phyloP scores from a whole-genome alignment of 2,888 invertebrate genomes.

The Metellina segmentata region DNA sequence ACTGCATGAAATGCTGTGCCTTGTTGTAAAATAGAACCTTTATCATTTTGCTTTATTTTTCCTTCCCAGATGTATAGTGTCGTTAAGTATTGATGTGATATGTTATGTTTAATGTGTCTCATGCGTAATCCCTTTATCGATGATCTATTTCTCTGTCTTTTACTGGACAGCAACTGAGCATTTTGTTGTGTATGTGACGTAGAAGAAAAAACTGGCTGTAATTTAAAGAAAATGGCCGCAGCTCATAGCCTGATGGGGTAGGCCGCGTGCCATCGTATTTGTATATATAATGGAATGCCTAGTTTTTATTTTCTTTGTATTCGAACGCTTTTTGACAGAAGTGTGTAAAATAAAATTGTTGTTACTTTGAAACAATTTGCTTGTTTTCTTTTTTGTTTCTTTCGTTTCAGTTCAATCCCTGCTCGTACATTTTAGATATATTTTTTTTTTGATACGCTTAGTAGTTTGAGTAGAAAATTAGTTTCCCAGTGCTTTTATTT shows the following conservation, averaged over 20 bases:
- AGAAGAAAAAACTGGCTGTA: constrained; percentile 5
- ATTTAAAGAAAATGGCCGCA: constrained; percentile 39
- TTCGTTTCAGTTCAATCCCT: background rate
- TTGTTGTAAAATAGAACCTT: constrained; percentile 25
- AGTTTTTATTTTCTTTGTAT: constrained; percentile 65
- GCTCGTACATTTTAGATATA: background rate
- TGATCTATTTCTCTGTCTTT: constrained; percentile 1
- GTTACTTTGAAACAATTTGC: constrained; percentile 49
- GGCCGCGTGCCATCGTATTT: constrained; percentile 23
- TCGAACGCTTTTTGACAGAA: constrained; percentile 14
- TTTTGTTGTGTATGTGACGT: constrained; percentile 29
- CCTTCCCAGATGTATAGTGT: no score
- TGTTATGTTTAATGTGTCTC: constrained; percentile 34
- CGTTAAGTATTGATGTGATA: constrained; percentile 31
- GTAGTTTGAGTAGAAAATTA: background rate
- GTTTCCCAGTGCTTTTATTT: no score
- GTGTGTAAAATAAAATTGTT: constrained; percentile 61
- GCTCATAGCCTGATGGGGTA: background rate
- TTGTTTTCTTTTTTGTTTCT: constrained; percentile 43
- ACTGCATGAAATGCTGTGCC: constrained; percentile 33
- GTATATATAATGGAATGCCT: constrained; percentile 65
- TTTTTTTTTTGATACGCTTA: background rate
- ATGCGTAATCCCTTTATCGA: background rate
- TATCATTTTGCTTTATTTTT: background rate
- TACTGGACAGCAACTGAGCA: constrained; percentile 2